Evolutionary conservation across 2,797 vertebrate species (phyloP), one percentile per base, ranked within the genome.

Genomic region (Acanthurus tractus): DNA sequence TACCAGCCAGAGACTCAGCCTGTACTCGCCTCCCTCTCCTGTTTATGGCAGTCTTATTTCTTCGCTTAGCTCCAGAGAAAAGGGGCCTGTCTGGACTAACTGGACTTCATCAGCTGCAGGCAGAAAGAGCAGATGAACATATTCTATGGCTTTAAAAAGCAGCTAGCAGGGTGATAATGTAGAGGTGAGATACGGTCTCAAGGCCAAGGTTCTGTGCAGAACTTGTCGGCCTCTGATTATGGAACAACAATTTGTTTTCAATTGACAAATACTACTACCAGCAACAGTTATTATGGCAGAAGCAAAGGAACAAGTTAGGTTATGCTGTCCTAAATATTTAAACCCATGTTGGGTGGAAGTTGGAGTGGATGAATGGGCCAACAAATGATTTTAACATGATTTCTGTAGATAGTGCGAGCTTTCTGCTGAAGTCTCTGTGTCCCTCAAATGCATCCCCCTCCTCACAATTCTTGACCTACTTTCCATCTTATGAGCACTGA

Each of bases 401-500:
- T 40, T 1, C 38, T 11, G 10, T n/a, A 52, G n/a, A 45, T 23
- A 7, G 10, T 55, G 48, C 34, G 48, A 23, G 63, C 14, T 13
- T 74, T 45, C 11, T 12, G 9, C 38, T 53, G 53, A 62, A 56
- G 46, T 66, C 38, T 49, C 25, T 62, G 71, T 81, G 72, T 76
- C 75, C 65, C 76, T 67, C 48, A 79, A 63, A 76, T 46, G 20
- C 59, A 70, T 53, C 25, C 50, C 1, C 17, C 56, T 66, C 48
- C 29, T 61, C 55, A 45, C 81, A 71, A 71, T 2, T 67, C 52
- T 62, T 75, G 82, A 74, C 85, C 76, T 79, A 73, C 74, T 86
- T 82, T 69, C 70, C 82, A 80, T 87, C 79, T 86, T 78, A 75
- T 88, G 82, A 84, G 70, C 74, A 49, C 63, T 90, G 86, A 85